Evolutionary conservation across 2,888 invertebrate species (phyloP), one percentile per base, ranked within the genome.

Genomic region (Allolobophora icterica): DNA sequence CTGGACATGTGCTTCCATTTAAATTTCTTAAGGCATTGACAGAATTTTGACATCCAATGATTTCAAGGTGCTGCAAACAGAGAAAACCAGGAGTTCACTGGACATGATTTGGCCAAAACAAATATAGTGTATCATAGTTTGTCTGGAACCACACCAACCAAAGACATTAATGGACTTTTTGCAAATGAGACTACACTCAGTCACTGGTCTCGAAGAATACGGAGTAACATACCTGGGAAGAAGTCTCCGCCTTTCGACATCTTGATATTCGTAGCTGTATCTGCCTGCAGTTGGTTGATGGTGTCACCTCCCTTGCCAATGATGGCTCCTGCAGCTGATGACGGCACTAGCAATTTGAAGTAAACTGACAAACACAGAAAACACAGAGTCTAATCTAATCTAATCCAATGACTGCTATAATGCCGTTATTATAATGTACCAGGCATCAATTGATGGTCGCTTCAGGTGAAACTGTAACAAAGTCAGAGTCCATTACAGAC

Each of bases 251-350:
- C 98, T 96, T 99, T 99, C 94, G 99, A 99, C 99, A 99, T 99
- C 96, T 99, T 99, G 94, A 99, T 98, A 94, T 98, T 97, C 94
- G 99, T 98, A 94, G 98, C 98, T 91, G 98, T 98, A 96, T 99
- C 99, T 96, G 98, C 99, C 96, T 99, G 99, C 94, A 99, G 96
- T 95, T 98, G 98, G 94, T 99, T 98, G 96, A 99, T 99, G 92
- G 99, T 98, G 96, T 99, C 99, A 93, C 99, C 99, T 89, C 99
- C 99, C 96, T 99, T 99, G 95, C 99, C 99, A 96, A 99, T 99
- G 95, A 99, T 99, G 96, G 99, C 99, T 93, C 99, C 99, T 91
- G 99, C 99, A 94, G 99, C 99, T 92, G 96, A 94, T 91, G 95
- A 98, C 93, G 99, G 99, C 95, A 99, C 98, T 96, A 99, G 96